Conservation (phyloP, 2,113 vertebrate genomes). For the Leptosomus discolor region DNA sequence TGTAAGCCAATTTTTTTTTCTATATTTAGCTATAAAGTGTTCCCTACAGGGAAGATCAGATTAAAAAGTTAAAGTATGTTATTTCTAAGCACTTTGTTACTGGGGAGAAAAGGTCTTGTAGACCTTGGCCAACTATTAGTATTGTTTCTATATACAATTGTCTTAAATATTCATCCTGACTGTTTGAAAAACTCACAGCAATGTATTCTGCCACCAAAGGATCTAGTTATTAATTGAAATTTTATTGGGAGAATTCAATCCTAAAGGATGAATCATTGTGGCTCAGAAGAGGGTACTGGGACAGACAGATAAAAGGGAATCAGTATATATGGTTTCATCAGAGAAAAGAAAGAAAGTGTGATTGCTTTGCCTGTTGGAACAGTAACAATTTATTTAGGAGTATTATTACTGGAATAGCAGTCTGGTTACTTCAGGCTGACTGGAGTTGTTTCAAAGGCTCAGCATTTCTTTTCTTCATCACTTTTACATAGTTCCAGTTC, state of each 20-base stretch:
- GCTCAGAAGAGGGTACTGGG: neutral
- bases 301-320: neutral
- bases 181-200: neutral
- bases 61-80: neutral
- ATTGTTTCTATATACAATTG: neutral
- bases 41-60: neutral
- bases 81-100: neutral
- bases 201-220: neutral
- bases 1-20: neutral
- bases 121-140: neutral
- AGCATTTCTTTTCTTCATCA: neutral
- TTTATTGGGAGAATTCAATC: neutral
- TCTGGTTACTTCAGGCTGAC: conserved; percentile 13
- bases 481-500: neutral
- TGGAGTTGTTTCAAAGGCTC: conserved; percentile 30
- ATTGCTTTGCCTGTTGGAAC: conserved; percentile 19
- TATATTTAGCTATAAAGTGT: neutral
- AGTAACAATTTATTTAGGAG: neutral
- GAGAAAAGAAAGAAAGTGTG: neutral
- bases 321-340: neutral
- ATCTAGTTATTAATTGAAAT: neutral
- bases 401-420: neutral
- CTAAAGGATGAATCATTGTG: neutral
- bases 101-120: neutral
- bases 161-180: neutral